These are phyloP conservation scores for Oryzias javanicus DNA, from an alignment of 2,113 vertebrate genomes.

Conservation along the genomic window DNA sequence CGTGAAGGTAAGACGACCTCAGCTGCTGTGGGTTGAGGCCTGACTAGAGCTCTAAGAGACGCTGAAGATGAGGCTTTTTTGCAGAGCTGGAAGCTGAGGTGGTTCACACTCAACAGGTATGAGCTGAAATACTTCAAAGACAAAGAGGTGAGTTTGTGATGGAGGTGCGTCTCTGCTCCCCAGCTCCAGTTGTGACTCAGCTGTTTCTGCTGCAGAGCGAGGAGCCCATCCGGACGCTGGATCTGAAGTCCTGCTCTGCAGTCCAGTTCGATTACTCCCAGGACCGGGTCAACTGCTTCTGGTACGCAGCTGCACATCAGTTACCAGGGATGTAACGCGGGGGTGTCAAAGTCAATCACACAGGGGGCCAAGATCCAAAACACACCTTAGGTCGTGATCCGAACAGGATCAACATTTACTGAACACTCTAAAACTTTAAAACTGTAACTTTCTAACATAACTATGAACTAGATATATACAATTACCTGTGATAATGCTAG, in stretches of 20 bases:
- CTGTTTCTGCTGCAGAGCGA: slow-evolving; percentile 76
- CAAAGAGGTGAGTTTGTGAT: slow-evolving; percentile 82
- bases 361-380: too few relatives aligned
- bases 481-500: too few relatives aligned
- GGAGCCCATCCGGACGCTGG: slow-evolving; percentile 88
- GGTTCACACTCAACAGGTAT: slow-evolving; percentile 93
- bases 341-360: too few relatives aligned
- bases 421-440: too few relatives aligned
- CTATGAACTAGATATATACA: too few relatives aligned
- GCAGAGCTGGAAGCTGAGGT: slow-evolving; percentile 96
- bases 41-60: too few relatives aligned
- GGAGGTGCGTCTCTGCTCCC: not conserved
- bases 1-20: slow-evolving; percentile 72
- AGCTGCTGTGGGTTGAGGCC: too few relatives aligned
- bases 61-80: slow-evolving; percentile 71
- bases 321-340: too few relatives aligned
- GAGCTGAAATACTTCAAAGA: slow-evolving; percentile 98
- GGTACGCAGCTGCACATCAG: slow-evolving; percentile 75
- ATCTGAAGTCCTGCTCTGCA: slow-evolving; percentile 89
- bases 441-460: too few relatives aligned
- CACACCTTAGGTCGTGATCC: too few relatives aligned
- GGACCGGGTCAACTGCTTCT: slow-evolving; percentile 94
- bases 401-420: too few relatives aligned
- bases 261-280: slow-evolving; percentile 97
- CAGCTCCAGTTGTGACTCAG: not conserved